phyloP scores from a whole-genome alignment of 2,888 invertebrate species.

The Sinohyriopsis cumingii region DNA sequence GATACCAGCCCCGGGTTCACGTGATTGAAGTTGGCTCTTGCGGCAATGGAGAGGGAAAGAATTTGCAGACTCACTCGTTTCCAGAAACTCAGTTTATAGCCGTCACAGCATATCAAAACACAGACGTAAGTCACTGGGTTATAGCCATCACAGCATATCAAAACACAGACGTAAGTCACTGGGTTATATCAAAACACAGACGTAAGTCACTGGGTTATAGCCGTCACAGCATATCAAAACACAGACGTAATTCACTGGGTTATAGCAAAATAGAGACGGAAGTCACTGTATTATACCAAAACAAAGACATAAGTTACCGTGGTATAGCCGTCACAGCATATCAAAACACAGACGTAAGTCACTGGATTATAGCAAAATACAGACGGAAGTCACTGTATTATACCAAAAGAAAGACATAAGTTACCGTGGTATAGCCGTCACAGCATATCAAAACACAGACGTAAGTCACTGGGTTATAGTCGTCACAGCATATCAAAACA shows the following conservation, averaged over 20 bases:
- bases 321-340: slow-evolving; percentile 70
- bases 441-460: slow-evolving; percentile 69
- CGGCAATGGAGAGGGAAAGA: slow-evolving; percentile 56
- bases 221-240: slow-evolving; percentile 71
- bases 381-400: slow-evolving; percentile 26
- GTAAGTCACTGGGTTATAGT: no score
- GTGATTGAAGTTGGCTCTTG: slow-evolving; percentile 62
- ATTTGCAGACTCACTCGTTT: slow-evolving; percentile 62
- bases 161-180: slow-evolving; percentile 68
- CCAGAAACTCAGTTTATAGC: slow-evolving; percentile 70
- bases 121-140: slow-evolving; percentile 69
- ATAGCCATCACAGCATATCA: slow-evolving; percentile 71
- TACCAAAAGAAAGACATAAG: no score
- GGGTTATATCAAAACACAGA: no score
- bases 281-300: no score
- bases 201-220: slow-evolving; percentile 41
- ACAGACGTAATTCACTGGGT: slow-evolving; percentile 69
- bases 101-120: slow-evolving; percentile 71
- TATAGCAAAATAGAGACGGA: slow-evolving; percentile 66
- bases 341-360: slow-evolving; percentile 70
- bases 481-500: no score
- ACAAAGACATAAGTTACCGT: no score
- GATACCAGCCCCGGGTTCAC: slow-evolving; percentile 69
- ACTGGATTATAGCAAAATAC: slow-evolving; percentile 69
- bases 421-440: slow-evolving; percentile 51